Evolutionary conservation across 92 coral and sea anemone genomes (phyloP).

Genomic region (Parazoanthus atlanticus): DNA sequence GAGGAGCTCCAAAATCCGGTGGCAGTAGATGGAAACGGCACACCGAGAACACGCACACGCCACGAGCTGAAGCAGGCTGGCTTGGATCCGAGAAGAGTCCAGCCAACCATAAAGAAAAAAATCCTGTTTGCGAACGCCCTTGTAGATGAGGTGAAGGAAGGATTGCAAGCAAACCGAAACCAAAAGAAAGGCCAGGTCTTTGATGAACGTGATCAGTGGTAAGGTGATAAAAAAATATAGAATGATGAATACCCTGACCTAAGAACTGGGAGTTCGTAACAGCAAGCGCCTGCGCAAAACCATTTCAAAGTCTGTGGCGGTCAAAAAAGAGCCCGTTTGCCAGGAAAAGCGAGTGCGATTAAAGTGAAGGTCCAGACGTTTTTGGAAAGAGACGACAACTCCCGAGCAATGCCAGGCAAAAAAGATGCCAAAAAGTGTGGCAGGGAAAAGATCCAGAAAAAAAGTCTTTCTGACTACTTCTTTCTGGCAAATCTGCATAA

Average conservation of each 20-base stretch:
- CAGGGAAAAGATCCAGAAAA: slow-evolving; percentile 8
- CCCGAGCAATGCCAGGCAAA: slow-evolving; percentile 17
- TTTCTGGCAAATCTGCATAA: slow-evolving; percentile 9
- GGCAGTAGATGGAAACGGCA: too few relatives aligned
- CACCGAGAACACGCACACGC: too few relatives aligned
- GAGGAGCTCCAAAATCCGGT: too few relatives aligned
- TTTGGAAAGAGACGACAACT: slow-evolving; percentile 4
- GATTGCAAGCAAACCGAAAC: slow-evolving; percentile 1
- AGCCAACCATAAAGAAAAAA: too few relatives aligned
- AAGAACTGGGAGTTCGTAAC: slow-evolving; percentile 9
- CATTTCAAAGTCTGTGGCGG: slow-evolving; percentile 1
- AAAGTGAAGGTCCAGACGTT: slow-evolving; percentile 14
- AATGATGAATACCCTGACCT: background rate
- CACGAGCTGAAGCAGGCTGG: too few relatives aligned
- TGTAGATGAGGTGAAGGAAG: too few relatives aligned
- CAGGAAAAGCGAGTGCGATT: background rate
- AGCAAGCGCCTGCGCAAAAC: slow-evolving; percentile 13
- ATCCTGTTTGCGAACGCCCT: too few relatives aligned
- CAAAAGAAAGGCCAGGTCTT: slow-evolving; percentile 13
- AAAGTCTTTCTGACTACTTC: background rate
- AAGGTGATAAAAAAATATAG: slow-evolving; percentile 2
- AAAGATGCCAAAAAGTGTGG: background rate
- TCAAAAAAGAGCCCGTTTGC: background rate
- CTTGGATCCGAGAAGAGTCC: too few relatives aligned
- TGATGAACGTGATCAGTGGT: background rate